These are phyloP conservation scores for Helicoverpa armigera DNA, from an alignment of 1,140 invertebrate species.

Conservation along the genomic window DNA sequence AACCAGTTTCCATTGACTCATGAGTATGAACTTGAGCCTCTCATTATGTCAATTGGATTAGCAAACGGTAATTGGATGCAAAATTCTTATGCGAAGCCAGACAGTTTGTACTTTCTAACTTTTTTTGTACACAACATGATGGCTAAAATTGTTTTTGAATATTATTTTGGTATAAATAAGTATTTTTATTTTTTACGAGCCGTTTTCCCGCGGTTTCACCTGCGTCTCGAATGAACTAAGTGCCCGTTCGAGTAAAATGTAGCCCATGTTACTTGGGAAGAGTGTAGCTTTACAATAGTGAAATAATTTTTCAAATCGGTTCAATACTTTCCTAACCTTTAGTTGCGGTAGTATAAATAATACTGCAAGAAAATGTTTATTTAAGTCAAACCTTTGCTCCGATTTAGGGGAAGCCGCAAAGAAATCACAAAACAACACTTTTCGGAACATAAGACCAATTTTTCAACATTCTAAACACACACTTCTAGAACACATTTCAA, in stretches of 20 bases:
- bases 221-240: too few relatives aligned
- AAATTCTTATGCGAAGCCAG: conserved; percentile 52
- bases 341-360: too few relatives aligned
- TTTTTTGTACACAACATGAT: conserved; percentile 16
- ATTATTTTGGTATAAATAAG: too few relatives aligned
- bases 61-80: conserved; percentile 51
- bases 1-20: conserved; percentile 7
- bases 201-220: too few relatives aligned
- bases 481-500: not conserved
- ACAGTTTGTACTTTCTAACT: conserved; percentile 27
- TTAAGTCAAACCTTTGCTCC: conserved; percentile 48
- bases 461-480: conserved; percentile 22
- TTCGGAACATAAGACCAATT: conserved; percentile 56
- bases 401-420: conserved; percentile 51
- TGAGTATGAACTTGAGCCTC: conserved; percentile 12
- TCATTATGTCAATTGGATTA: conserved; percentile 55
- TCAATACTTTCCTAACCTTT: too few relatives aligned
- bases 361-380: too few relatives aligned
- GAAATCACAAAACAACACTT: conserved; percentile 66
- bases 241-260: too few relatives aligned
- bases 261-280: too few relatives aligned
- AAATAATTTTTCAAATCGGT: too few relatives aligned
- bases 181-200: too few relatives aligned
- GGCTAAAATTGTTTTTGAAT: not conserved
- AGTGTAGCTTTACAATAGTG: too few relatives aligned